A percentile compares a stretch with the other conserved stretches of the same genome.
These are phyloP conservation scores for Cyaniris semiargus DNA, from an alignment of 2,888 invertebrate species.

Conservation along the genomic window DNA sequence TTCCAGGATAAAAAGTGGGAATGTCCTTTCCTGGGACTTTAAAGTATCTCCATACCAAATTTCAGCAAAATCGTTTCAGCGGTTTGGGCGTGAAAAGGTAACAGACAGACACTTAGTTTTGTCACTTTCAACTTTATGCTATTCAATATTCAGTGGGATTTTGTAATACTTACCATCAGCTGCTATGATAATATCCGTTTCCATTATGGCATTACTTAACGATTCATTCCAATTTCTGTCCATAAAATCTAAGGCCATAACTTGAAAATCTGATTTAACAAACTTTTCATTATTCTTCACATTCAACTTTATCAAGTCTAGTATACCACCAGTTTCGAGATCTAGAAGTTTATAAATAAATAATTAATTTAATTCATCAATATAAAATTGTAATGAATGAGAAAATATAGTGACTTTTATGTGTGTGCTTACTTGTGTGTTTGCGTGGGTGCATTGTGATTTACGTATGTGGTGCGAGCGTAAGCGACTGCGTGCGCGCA, in stretches of 20 bases:
- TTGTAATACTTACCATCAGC: constrained; percentile 86
- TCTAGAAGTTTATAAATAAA: constrained; percentile 73
- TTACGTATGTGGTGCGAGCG: neutral
- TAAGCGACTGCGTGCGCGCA: neutral
- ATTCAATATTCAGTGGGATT: neutral
- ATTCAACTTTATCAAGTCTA: constrained; percentile 86
- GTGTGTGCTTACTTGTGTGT: neutral
- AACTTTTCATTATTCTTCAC: constrained; percentile 82
- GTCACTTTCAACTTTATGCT: too few species aligned
- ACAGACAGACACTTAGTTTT: too few species aligned
- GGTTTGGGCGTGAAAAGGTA: too few species aligned
- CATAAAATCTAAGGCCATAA: constrained; percentile 86
- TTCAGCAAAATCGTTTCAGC: too few species aligned
- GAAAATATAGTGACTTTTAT: neutral
- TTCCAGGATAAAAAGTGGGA: too few species aligned
- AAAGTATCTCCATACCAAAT: too few species aligned
- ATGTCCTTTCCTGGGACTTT: too few species aligned
- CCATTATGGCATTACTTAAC: constrained; percentile 77
- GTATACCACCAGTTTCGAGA: constrained; percentile 86
- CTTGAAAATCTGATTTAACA: constrained; percentile 80
- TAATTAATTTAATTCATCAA: neutral
- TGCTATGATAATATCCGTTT: constrained; percentile 85
- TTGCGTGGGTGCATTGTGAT: neutral
- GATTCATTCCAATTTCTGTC: constrained; percentile 77
- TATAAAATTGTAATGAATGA: too few species aligned